Percentiles rank a stretch among this genome's conserved stretches.
Conservation (phyloP, 2,888 invertebrate genomes). For the Polyommatus icarus region DNA sequence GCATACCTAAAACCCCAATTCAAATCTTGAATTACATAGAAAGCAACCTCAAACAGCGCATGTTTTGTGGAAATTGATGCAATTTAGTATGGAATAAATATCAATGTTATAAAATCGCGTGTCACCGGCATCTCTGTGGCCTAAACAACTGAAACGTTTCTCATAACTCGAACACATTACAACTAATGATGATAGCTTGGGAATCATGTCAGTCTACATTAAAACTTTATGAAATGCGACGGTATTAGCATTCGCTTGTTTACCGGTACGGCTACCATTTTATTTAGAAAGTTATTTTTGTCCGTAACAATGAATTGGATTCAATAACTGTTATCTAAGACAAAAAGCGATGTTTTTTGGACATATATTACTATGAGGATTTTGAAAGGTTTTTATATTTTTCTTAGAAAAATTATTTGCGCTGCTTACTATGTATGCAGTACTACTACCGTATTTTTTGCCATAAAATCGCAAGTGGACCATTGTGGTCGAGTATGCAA, state of each 20-base stretch:
- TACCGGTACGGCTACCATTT: constrained; percentile 19
- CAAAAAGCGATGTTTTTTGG: not conserved
- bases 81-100: constrained; percentile 37
- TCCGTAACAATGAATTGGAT: not conserved
- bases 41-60: not conserved
- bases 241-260: constrained; percentile 29
- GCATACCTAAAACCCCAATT: not conserved
- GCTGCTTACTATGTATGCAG: not conserved
- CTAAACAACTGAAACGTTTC: constrained; percentile 73
- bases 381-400: no score
- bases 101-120: constrained; percentile 57
- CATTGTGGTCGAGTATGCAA: not conserved
- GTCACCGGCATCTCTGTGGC: constrained; percentile 61
- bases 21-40: constrained; percentile 8
- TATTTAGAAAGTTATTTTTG: constrained; percentile 34
- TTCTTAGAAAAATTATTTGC: not conserved
- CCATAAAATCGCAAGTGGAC: not conserved
- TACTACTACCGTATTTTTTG: not conserved
- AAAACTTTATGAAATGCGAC: constrained; percentile 35
- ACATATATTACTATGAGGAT: no score
- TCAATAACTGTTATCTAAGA: not conserved
- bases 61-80: constrained; percentile 16
- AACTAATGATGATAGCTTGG: constrained; percentile 72
- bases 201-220: constrained; percentile 60
- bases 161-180: constrained; percentile 69